Evolutionary conservation across 2,797 vertebrate species (phyloP).

Genomic region (Scyliorhinus canicula): DNA sequence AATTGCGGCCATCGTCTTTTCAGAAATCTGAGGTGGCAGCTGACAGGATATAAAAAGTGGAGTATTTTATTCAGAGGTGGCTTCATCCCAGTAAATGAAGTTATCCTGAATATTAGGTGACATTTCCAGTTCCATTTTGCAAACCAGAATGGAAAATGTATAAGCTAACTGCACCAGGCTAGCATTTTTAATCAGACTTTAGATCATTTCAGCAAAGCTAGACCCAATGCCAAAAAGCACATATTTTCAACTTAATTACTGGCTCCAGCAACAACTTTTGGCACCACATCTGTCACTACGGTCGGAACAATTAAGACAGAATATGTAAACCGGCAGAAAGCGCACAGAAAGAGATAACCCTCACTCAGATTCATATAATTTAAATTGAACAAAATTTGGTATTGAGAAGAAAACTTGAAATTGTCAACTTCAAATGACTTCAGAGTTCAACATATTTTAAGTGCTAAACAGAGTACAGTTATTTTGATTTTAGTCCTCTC

Average conservation of each 20-base stretch:
- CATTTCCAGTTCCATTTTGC: neutral
- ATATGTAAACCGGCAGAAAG: neutral
- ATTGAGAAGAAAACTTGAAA: neutral
- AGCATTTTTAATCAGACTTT: neutral
- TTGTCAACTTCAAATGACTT: neutral
- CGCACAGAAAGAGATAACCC: neutral
- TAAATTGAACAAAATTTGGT: neutral
- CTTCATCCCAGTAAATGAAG: neutral
- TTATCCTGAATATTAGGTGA: conserved; percentile 3
- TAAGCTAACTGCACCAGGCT: neutral
- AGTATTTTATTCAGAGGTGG: neutral
- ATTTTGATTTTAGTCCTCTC: neutral
- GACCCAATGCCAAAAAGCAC: neutral
- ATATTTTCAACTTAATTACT: neutral
- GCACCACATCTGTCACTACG: neutral
- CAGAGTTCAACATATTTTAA: neutral
- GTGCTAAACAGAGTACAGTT: neutral
- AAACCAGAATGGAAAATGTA: neutral
- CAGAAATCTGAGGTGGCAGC: neutral
- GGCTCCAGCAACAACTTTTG: neutral
- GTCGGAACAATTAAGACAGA: neutral
- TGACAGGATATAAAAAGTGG: neutral
- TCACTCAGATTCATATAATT: neutral
- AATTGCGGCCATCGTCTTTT: neutral
- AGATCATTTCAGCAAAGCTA: neutral